phyloP scores from a whole-genome alignment of 2,113 vertebrate genomes.

The Petrocephalus microphthalmus region DNA sequence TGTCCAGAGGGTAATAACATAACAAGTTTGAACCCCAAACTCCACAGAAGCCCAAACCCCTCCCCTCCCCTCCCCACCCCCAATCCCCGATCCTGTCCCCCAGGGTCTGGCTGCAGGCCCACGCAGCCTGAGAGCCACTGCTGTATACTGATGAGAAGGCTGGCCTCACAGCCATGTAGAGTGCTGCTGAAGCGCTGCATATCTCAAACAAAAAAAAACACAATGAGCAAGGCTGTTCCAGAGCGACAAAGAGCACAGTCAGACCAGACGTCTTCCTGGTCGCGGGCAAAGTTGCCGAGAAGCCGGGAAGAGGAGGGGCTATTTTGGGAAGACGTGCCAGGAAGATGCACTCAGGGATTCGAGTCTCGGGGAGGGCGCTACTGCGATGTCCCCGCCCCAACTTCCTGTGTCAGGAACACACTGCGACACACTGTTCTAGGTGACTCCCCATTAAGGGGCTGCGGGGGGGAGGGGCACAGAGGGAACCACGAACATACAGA shows the following conservation, averaged over 20 bases:
- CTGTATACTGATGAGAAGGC: not conserved
- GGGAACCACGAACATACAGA: not conserved
- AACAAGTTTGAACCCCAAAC: not conserved
- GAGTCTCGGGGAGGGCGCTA: too few relatives aligned
- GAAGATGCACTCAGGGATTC: too few relatives aligned
- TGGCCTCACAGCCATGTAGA: not conserved
- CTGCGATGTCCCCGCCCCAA: not conserved
- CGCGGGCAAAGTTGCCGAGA: too few relatives aligned
- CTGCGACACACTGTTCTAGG: not conserved
- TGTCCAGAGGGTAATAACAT: not conserved
- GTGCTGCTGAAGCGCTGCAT: not conserved
- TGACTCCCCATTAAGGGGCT: not conserved
- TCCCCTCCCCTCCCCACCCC: too few relatives aligned
- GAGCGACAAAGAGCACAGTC: too few relatives aligned
- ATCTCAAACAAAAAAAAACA: not conserved
- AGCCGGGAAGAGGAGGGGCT: too few relatives aligned
- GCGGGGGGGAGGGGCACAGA: not conserved
- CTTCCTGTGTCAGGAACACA: not conserved
- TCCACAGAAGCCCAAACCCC: not conserved
- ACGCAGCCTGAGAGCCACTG: not conserved
- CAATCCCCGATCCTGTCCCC: not conserved
- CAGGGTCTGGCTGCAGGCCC: not conserved
- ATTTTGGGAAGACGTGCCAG: too few relatives aligned
- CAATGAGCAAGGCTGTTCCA: not conserved
- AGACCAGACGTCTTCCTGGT: too few relatives aligned